Conservation (phyloP, 2,888 invertebrate genomes). For the Pristionchus japonicus region DNA sequence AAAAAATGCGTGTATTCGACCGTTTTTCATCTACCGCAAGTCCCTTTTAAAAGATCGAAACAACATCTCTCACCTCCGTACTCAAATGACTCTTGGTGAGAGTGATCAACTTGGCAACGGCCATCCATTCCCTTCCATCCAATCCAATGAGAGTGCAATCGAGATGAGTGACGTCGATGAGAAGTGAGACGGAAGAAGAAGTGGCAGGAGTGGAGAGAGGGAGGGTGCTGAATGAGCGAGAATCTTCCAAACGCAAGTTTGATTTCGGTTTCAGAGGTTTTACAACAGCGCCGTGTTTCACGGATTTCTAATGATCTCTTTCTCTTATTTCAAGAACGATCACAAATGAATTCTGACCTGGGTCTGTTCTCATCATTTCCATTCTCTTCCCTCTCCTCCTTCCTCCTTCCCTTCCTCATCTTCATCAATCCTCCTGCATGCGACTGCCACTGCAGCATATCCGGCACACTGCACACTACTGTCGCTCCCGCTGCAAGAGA, state of each 20-base stretch:
- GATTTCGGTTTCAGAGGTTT: too few species aligned
- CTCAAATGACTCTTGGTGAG: neutral
- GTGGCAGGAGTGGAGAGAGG: neutral
- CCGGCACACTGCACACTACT: slow-evolving; percentile 23
- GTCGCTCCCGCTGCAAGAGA: slow-evolving; percentile 22
- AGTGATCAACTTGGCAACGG: slow-evolving; percentile 37
- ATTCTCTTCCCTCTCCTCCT: neutral
- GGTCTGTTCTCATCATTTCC: neutral
- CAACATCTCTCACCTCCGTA: neutral
- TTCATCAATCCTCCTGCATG: neutral
- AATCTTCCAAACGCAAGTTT: too few species aligned
- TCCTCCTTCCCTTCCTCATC: slow-evolving; percentile 6
- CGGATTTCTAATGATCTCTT: too few species aligned
- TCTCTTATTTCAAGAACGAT: too few species aligned
- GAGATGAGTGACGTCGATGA: slow-evolving; percentile 39
- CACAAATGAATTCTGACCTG: neutral
- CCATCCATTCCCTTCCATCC: slow-evolving; percentile 43
- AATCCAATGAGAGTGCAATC: slow-evolving; percentile 41
- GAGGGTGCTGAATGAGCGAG: neutral
- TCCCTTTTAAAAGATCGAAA: too few species aligned
- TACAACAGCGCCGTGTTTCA: too few species aligned
- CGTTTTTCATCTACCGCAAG: too few species aligned
- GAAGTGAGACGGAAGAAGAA: neutral
- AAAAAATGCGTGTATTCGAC: too few species aligned
- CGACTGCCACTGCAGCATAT: slow-evolving; percentile 23